Evolutionary conservation across 2,113 vertebrate genomes (phyloP).

Genomic region (Strigops habroptila): DNA sequence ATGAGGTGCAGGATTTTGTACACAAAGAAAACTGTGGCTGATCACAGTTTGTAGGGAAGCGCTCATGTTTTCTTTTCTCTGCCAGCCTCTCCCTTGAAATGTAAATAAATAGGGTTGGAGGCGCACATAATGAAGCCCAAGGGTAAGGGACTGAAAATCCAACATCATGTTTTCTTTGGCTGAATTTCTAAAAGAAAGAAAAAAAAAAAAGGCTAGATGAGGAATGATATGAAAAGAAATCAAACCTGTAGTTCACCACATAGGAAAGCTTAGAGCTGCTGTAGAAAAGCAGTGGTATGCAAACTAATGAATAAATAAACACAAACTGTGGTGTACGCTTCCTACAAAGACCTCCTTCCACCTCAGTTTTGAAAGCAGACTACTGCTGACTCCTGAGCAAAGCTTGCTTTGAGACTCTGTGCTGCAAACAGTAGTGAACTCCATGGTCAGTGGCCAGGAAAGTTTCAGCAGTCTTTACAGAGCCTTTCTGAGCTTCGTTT

Average conservation of each 20-base stretch:
- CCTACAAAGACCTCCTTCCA: not conserved
- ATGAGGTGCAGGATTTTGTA: not conserved
- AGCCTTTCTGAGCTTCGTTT: not conserved
- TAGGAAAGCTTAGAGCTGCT: not conserved
- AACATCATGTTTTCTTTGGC: slow-evolving; percentile 26
- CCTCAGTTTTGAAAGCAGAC: not conserved
- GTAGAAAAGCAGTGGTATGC: not conserved
- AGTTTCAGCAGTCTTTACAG: not conserved
- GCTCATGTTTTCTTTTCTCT: slow-evolving; percentile 35
- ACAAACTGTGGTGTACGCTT: not conserved
- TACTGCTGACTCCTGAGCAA: not conserved
- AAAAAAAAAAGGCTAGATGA: not conserved
- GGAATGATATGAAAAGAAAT: slow-evolving; percentile 2
- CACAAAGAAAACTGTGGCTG: not conserved
- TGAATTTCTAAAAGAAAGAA: not conserved
- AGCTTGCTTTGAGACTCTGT: not conserved
- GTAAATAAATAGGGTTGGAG: slow-evolving; percentile 60
- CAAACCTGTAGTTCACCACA: not conserved
- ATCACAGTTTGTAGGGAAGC: not conserved
- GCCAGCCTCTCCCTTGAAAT: slow-evolving; percentile 59
- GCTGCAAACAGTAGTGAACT: not conserved
- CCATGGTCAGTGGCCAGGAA: not conserved
- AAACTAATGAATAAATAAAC: slow-evolving; percentile 12
- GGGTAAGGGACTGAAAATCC: slow-evolving; percentile 37
- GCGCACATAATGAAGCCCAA: slow-evolving; percentile 54